A percentile compares a stretch with the other conserved stretches of the same genome.
phyloP scores from a whole-genome alignment of 1,140 invertebrate genomes.

The Musca domestica region DNA sequence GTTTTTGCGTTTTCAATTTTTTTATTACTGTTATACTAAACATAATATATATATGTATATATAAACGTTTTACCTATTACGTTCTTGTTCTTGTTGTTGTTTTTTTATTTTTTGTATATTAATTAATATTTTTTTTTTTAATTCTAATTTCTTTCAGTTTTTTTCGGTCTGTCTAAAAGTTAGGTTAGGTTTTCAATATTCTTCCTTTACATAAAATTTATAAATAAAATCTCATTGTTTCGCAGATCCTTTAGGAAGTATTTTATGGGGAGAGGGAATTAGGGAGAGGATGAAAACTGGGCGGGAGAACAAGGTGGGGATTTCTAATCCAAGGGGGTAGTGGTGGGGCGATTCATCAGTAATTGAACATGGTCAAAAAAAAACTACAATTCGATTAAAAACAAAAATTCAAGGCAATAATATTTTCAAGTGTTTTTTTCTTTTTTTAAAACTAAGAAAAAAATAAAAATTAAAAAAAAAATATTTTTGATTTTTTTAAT shows the following conservation, averaged over 20 bases:
- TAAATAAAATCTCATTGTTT: conserved; percentile 10
- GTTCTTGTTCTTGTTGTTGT: conserved; percentile 24
- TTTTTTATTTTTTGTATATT: conserved; percentile 38
- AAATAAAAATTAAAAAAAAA: too few species aligned
- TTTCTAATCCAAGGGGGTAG: not conserved
- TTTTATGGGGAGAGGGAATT: too few species aligned
- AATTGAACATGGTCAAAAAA: too few species aligned
- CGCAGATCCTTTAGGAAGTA: too few species aligned
- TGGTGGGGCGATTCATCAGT: not conserved
- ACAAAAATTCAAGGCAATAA: too few species aligned
- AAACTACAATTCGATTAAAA: too few species aligned
- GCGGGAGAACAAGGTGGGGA: not conserved
- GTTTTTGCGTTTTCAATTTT: not conserved
- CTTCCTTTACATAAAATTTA: conserved; percentile 1
- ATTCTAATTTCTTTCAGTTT: not conserved
- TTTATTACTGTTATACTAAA: conserved; percentile 6
- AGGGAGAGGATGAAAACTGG: too few species aligned
- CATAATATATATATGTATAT: conserved; percentile 15
- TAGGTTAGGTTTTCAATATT: not conserved
- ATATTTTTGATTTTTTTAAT: too few species aligned
- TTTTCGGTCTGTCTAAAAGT: conserved; percentile 41
- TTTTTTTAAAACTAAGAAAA: too few species aligned
- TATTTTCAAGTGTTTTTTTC: too few species aligned
- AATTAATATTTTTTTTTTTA: conserved; percentile 29
- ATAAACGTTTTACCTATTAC: conserved; percentile 19